Evolutionary conservation across 2,888 invertebrate species (phyloP).

Genomic region (Pachycephus smyrnensis): DNA sequence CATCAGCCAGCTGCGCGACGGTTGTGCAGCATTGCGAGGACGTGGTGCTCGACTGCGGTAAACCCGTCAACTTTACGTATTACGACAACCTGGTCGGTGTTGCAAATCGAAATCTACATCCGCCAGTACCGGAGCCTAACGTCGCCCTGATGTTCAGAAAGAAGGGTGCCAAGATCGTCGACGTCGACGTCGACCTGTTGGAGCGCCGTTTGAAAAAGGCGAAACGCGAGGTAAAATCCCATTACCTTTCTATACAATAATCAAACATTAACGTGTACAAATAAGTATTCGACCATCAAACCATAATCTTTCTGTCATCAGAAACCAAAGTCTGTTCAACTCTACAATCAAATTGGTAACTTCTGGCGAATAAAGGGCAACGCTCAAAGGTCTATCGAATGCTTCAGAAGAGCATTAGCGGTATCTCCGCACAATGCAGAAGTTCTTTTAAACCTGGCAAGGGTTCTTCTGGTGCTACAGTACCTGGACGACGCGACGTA

Average conservation of each 20-base stretch:
- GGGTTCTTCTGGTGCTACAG: constrained; percentile 86
- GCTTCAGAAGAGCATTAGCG: constrained; percentile 86
- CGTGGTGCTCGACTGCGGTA: constrained; percentile 83
- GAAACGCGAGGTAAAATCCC: constrained; percentile 74
- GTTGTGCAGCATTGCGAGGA: constrained; percentile 68
- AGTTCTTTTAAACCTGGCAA: constrained; percentile 84
- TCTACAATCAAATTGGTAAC: constrained; percentile 92
- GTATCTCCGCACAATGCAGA: constrained; percentile 90
- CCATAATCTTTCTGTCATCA: constrained; percentile 43
- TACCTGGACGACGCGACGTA: constrained; percentile 92
- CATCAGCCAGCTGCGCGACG: constrained; percentile 45
- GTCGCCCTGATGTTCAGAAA: constrained; percentile 83
- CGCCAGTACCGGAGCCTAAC: constrained; percentile 85
- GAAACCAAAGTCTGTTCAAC: constrained; percentile 85
- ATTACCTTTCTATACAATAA: background rate
- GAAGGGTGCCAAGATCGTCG: constrained; percentile 73
- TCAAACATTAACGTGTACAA: background rate
- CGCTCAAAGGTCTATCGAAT: constrained; percentile 88
- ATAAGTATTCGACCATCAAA: background rate
- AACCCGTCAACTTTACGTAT: constrained; percentile 88
- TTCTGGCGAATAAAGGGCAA: constrained; percentile 93
- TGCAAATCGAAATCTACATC: constrained; percentile 84
- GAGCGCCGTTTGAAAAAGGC: constrained; percentile 82
- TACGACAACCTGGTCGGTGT: constrained; percentile 91
- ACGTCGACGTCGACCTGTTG: constrained; percentile 80